Percentiles rank a stretch among this genome's conserved stretches.
Conservation (phyloP, 1,140 invertebrate species). For the Drosophila prosaltans region DNA sequence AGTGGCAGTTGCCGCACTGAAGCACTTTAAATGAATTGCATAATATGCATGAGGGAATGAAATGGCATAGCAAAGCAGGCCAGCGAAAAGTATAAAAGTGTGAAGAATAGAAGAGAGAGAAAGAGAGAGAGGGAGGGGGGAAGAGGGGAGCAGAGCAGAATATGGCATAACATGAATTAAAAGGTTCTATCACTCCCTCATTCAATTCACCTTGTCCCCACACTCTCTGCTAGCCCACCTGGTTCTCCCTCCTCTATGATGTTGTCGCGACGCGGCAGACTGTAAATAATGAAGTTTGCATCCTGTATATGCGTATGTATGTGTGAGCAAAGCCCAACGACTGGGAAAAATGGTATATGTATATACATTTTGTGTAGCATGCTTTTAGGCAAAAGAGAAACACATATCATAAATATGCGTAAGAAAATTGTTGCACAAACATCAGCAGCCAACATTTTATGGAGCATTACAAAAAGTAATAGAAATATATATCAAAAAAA, state of each 20-base stretch:
- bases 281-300: constrained; percentile 80
- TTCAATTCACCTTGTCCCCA: not conserved
- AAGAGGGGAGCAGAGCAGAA: not conserved
- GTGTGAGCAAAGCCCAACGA: constrained; percentile 42
- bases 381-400: constrained; percentile 52
- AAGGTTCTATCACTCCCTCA: constrained; percentile 9
- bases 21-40: constrained; percentile 75
- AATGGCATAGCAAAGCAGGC: constrained; percentile 8
- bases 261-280: constrained; percentile 75
- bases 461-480: constrained; percentile 41
- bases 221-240: constrained; percentile 26
- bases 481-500: constrained; percentile 19
- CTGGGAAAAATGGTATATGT: constrained; percentile 29
- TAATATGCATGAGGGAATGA: constrained; percentile 53
- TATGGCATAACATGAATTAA: constrained; percentile 15
- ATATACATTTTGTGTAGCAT: constrained; percentile 9
- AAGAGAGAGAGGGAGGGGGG: not conserved
- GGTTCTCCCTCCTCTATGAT: constrained; percentile 16
- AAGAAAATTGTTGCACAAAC: constrained; percentile 51
- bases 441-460: constrained; percentile 54
- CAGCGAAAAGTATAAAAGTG: no score
- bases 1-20: constrained; percentile 26
- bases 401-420: constrained; percentile 47
- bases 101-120: no score
- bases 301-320: constrained; percentile 23